Evolutionary conservation across 2,797 vertebrate genomes (phyloP).

Genomic region (Alectoris magna): DNA sequence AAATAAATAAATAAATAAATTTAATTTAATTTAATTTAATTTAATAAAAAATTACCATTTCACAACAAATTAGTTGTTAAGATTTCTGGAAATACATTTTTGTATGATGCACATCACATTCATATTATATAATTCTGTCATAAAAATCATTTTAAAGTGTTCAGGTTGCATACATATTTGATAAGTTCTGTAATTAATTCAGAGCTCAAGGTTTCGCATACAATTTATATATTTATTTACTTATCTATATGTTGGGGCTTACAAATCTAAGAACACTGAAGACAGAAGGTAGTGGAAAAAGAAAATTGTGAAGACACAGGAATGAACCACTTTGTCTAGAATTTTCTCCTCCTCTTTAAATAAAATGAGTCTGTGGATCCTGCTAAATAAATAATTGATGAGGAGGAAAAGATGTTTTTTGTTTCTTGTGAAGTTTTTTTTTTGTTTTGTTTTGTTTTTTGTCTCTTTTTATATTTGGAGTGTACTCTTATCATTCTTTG

Average conservation of each 20-base stretch:
- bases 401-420: accelerated
- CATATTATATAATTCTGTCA: neutral
- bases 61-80: neutral
- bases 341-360: neutral
- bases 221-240: neutral
- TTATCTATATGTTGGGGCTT: neutral
- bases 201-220: neutral
- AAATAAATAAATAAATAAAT: neutral
- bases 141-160: neutral
- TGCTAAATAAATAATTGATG: neutral
- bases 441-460: neutral
- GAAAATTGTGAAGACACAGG: neutral
- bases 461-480: neutral
- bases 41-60: neutral
- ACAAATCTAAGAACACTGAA: neutral
- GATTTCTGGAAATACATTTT: neutral
- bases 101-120: neutral
- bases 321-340: neutral
- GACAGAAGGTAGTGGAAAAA: neutral
- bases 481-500: neutral
- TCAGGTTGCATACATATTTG: neutral
- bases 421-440: neutral
- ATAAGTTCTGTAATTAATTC: neutral
- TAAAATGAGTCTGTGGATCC: neutral
- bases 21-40: no score